Percentiles rank a stretch among this genome's conserved stretches.
Conservation (phyloP, 1,140 invertebrate species). For the Yoshiicerus persimilis region DNA sequence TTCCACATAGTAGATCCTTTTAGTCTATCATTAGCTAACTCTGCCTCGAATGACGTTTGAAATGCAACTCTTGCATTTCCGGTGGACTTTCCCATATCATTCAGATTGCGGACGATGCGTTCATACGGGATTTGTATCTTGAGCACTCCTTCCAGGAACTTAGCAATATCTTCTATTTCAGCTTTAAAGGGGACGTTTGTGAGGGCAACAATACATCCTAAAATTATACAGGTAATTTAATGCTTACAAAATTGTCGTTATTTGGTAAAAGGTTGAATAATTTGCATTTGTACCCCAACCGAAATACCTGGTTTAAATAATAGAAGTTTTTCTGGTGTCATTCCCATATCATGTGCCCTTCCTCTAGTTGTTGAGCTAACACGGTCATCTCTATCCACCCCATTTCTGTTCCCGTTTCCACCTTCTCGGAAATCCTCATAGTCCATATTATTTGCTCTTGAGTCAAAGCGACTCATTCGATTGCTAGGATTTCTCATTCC, state of each 20-base stretch:
- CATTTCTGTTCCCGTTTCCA: neutral
- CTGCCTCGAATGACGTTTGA: constrained; percentile 57
- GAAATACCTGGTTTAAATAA: neutral
- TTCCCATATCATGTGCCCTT: neutral
- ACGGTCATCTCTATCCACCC: constrained; percentile 27
- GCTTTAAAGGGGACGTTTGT: constrained; percentile 86
- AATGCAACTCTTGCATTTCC: constrained; percentile 87
- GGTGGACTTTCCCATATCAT: constrained; percentile 79
- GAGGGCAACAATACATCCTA: constrained; percentile 77
- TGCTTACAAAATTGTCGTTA: neutral
- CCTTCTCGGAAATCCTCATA: constrained; percentile 16
- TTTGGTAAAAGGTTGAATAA: neutral
- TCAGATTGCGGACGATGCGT: constrained; percentile 78
- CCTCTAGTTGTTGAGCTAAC: constrained; percentile 11
- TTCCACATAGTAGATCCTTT: constrained; percentile 39
- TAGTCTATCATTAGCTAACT: constrained; percentile 32
- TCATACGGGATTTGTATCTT: constrained; percentile 64
- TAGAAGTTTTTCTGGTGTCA: neutral
- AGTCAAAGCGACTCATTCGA: constrained; percentile 27
- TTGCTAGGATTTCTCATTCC: constrained; percentile 2
- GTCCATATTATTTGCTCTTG: constrained; percentile 22
- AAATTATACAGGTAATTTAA: neutral
- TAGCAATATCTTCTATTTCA: constrained; percentile 79
- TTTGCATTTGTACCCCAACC: neutral
- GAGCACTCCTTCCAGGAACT: constrained; percentile 70